Percentiles rank a stretch among this genome's conserved stretches.
Evolutionary conservation across 2,113 vertebrate genomes (phyloP).

Genomic region (Tenrec ecaudatus): DNA sequence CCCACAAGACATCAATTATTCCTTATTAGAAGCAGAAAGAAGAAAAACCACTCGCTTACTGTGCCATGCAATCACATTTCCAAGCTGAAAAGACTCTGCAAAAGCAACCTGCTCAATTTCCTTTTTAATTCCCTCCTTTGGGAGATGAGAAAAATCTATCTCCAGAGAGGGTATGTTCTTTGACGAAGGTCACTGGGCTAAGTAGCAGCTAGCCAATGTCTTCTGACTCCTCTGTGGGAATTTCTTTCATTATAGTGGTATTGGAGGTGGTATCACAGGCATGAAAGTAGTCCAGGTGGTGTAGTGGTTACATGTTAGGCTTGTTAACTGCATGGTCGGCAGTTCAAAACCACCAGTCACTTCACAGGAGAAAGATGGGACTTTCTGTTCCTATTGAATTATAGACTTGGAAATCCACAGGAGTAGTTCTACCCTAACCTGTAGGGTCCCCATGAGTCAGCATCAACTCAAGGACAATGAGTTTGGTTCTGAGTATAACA

Average conservation of each 20-base stretch:
- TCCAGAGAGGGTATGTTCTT: neutral
- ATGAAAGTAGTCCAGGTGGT: neutral
- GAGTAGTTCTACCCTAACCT: too few species aligned
- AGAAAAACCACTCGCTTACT: conserved; percentile 10
- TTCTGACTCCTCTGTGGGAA: neutral
- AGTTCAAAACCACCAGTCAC: too few species aligned
- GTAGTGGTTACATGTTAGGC: too few species aligned
- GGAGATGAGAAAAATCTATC: conserved; percentile 37
- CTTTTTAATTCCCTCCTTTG: conserved; percentile 47
- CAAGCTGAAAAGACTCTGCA: conserved; percentile 53
- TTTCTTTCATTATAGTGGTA: conserved; percentile 41
- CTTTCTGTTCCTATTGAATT: too few species aligned
- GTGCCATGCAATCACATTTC: conserved; percentile 1
- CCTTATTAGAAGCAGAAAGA: neutral
- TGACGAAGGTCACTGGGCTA: conserved; percentile 12
- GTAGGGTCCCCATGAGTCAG: too few species aligned
- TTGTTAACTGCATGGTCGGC: too few species aligned
- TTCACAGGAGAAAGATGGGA: too few species aligned
- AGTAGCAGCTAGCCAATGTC: neutral
- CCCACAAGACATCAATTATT: conserved; percentile 49
- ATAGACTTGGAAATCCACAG: too few species aligned
- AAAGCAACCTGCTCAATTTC: conserved; percentile 13
- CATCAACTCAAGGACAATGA: too few species aligned
- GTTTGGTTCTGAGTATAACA: neutral
- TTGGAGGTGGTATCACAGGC: conserved; percentile 38